These are phyloP conservation scores for Pangasius mekongensis DNA, from an alignment of 2,797 vertebrate genomes.

Conservation along the genomic window DNA sequence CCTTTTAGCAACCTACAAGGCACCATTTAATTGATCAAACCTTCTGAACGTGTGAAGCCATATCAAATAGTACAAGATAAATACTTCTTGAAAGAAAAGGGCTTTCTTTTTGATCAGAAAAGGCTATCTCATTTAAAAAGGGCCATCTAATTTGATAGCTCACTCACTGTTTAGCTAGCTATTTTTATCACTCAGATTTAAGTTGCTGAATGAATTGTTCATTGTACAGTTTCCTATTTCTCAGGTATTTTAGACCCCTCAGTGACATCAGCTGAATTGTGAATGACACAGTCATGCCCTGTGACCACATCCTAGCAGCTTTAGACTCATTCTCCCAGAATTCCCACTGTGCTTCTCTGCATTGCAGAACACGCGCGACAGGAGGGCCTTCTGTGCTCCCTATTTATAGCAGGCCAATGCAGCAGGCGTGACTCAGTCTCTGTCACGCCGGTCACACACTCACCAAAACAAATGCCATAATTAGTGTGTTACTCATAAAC, in stretches of 20 bases:
- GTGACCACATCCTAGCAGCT: slow-evolving; percentile 50
- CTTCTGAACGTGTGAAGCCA: slow-evolving; percentile 2
- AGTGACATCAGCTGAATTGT: slow-evolving; percentile 35
- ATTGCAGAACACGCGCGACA: slow-evolving; percentile 59
- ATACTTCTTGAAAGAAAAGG: background rate
- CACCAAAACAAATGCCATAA: slow-evolving; percentile 24
- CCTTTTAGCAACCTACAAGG: slow-evolving; percentile 3
- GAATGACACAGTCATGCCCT: slow-evolving; percentile 51
- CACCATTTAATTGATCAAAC: background rate
- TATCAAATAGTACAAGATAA: background rate
- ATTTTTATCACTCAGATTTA: background rate
- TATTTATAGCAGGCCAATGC: slow-evolving; percentile 61
- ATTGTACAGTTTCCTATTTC: background rate
- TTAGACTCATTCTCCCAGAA: slow-evolving; percentile 62
- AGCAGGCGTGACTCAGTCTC: slow-evolving; percentile 48
- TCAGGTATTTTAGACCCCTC: background rate
- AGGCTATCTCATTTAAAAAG: no score
- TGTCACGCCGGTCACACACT: slow-evolving; percentile 36
- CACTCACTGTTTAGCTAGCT: background rate
- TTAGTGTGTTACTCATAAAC: background rate
- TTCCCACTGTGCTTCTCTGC: slow-evolving; percentile 62
- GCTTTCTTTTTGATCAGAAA: background rate
- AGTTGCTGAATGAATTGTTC: background rate
- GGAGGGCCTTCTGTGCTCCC: slow-evolving; percentile 62
- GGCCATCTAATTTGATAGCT: background rate